Percentiles rank a stretch among this genome's conserved stretches.
Evolutionary conservation across 2,113 vertebrate genomes (phyloP).

Genomic region (Rousettus leschenaultii): DNA sequence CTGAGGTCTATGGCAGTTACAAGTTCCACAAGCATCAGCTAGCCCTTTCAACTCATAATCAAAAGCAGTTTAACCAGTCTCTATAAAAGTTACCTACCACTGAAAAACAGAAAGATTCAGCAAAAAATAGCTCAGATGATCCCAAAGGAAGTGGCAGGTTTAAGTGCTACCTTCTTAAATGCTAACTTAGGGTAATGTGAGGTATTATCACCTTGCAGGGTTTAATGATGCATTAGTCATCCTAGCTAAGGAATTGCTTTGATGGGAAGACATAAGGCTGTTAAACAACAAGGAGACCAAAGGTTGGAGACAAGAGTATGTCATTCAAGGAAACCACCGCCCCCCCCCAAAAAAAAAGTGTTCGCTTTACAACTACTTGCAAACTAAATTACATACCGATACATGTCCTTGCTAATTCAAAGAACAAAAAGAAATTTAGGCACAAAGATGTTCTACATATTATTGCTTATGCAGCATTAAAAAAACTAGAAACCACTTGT

Average conservation of each 20-base stretch:
- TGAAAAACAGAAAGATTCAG: constrained; percentile 13
- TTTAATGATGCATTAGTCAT: constrained; percentile 22
- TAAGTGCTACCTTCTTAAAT: constrained; percentile 24
- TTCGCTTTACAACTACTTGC: not conserved
- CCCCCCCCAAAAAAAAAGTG: not conserved
- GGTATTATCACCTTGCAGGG: not conserved
- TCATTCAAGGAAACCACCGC: not conserved
- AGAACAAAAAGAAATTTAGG: not conserved
- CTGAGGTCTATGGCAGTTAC: not conserved
- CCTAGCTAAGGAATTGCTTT: constrained; percentile 17
- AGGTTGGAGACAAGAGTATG: not conserved
- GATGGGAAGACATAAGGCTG: constrained; percentile 5
- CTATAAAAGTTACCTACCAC: not conserved
- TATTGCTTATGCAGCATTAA: not conserved
- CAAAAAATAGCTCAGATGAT: not conserved
- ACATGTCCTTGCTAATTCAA: not conserved
- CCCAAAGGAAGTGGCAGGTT: not conserved
- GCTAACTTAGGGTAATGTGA: not conserved
- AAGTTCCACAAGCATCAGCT: not conserved
- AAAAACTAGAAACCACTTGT: constrained; percentile 31
- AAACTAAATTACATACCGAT: not conserved
- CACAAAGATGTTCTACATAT: not conserved
- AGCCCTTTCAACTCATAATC: not conserved
- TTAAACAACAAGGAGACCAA: not conserved
- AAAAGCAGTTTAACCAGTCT: constrained; percentile 16